A percentile compares a stretch with the other conserved stretches of the same genome.
These are phyloP conservation scores for Perccottus glenii DNA, from an alignment of 2,113 vertebrate genomes.

Conservation along the genomic window DNA sequence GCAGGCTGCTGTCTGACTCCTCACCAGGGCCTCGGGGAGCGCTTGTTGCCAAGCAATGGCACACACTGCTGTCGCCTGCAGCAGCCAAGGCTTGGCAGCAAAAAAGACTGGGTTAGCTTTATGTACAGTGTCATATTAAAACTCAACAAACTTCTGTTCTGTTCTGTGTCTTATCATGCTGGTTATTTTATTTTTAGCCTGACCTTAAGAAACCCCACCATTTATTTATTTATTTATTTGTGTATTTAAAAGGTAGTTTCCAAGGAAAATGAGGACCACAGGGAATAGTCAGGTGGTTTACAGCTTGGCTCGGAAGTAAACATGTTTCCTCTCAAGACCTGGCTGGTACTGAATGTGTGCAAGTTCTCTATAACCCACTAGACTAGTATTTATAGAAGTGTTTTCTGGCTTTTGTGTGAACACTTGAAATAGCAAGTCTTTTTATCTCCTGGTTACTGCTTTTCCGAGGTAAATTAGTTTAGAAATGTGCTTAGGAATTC, in stretches of 20 bases:
- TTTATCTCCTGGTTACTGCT: no score
- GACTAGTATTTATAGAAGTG: background rate
- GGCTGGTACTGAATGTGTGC: background rate
- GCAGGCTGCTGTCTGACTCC: slow-evolving; percentile 49
- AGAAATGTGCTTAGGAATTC: no score
- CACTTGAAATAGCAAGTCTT: no score
- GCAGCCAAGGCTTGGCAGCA: slow-evolving; percentile 36
- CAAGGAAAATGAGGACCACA: slow-evolving; percentile 13
- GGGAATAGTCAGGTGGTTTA: slow-evolving; percentile 16
- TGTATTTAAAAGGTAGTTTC: slow-evolving; percentile 15
- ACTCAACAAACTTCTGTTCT: slow-evolving; percentile 10
- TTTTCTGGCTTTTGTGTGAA: no score
- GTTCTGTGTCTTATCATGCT: slow-evolving; percentile 9
- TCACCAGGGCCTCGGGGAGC: slow-evolving; percentile 52
- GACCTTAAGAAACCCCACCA: slow-evolving; percentile 3
- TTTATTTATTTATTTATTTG: slow-evolving; percentile 18
- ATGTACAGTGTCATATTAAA: slow-evolving; percentile 25
- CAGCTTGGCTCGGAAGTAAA: slow-evolving; percentile 1
- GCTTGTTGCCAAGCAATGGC: slow-evolving; percentile 70
- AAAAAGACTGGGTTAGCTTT: slow-evolving; percentile 18
- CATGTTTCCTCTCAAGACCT: slow-evolving; percentile 1
- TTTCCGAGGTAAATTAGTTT: no score
- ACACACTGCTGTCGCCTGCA: slow-evolving; percentile 46
- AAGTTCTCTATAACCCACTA: background rate
- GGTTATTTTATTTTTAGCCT: background rate